These are phyloP conservation scores for Cheilinus undulatus DNA, from an alignment of 2,113 vertebrate species.

Conservation along the genomic window DNA sequence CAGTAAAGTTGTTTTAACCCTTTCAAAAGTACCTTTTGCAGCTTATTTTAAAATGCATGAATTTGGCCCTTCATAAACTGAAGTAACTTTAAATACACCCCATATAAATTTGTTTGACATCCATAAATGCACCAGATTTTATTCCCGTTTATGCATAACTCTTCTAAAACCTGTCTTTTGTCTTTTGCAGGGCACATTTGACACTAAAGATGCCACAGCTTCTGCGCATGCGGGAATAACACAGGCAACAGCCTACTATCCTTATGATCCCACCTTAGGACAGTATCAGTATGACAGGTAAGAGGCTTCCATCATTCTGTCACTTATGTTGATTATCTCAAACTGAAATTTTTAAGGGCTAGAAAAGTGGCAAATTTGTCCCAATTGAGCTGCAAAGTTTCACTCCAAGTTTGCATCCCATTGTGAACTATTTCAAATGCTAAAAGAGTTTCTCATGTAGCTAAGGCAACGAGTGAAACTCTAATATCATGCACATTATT, in stretches of 20 bases:
- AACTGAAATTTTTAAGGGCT: too few species aligned
- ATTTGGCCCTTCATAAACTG: too few species aligned
- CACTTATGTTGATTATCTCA: background rate
- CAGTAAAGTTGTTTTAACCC: too few species aligned
- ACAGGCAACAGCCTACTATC: conserved; percentile 93
- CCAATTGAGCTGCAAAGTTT: background rate
- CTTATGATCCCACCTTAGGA: conserved; percentile 93
- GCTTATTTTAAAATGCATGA: background rate
- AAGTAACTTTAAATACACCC: too few species aligned
- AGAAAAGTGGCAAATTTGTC: too few species aligned
- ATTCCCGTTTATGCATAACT: background rate
- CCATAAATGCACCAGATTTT: background rate
- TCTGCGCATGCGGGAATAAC: conserved; percentile 93
- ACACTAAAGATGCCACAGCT: conserved; percentile 91
- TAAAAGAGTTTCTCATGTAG: background rate
- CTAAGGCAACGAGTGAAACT: background rate
- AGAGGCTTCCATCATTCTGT: conserved; percentile 15
- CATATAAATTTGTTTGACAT: too few species aligned
- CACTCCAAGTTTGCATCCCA: background rate
- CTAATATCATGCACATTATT: background rate
- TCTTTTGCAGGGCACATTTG: conserved; percentile 91
- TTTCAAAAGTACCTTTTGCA: background rate
- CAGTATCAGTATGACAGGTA: conserved; percentile 99
- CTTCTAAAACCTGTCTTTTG: conserved; percentile 30
- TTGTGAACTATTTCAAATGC: background rate